A percentile compares a stretch with the other conserved stretches of the same genome.
Conservation (phyloP, 2,888 invertebrate genomes). For the Trissolcus japonicus region DNA sequence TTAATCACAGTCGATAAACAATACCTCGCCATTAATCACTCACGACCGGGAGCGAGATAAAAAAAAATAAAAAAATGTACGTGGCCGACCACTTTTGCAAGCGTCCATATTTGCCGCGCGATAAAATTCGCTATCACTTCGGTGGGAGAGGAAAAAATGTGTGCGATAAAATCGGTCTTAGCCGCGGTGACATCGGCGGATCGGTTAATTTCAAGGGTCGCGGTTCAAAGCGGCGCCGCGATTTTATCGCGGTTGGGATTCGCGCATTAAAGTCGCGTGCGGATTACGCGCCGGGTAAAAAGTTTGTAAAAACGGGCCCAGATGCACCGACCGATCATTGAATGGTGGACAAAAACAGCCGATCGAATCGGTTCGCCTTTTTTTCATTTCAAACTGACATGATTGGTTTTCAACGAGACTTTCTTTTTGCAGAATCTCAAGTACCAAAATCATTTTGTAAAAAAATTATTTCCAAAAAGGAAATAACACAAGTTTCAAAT, state of each 20-base stretch:
- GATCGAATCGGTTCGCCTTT: slow-evolving; percentile 25
- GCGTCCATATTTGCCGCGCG: too few relatives aligned
- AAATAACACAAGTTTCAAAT: background rate
- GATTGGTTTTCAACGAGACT: background rate
- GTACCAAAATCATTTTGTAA: too few relatives aligned
- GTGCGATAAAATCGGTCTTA: slow-evolving; percentile 1
- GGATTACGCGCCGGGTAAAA: slow-evolving; percentile 33
- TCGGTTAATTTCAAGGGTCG: slow-evolving; percentile 20
- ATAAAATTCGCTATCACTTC: too few relatives aligned
- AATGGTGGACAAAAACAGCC: slow-evolving; percentile 23
- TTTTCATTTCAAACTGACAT: slow-evolving; percentile 7
- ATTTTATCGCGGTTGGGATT: slow-evolving; percentile 37
- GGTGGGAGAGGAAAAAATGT: too few relatives aligned
- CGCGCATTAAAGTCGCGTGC: slow-evolving; percentile 50
- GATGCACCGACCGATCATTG: slow-evolving; percentile 39
- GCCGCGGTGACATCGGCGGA: slow-evolving; percentile 11
- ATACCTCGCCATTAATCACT: too few relatives aligned
- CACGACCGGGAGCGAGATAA: too few relatives aligned
- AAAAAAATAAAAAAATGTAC: too few relatives aligned
- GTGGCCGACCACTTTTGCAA: too few relatives aligned
- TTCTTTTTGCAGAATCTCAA: too few relatives aligned
- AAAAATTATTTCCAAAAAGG: background rate
- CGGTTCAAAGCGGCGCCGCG: slow-evolving; percentile 24
- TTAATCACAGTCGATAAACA: too few relatives aligned
- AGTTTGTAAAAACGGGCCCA: slow-evolving; percentile 36